Percentiles rank a stretch among this genome's conserved stretches.
These are phyloP conservation scores for Actenoides hombroni DNA, from an alignment of 2,113 vertebrate species.

Conservation along the genomic window DNA sequence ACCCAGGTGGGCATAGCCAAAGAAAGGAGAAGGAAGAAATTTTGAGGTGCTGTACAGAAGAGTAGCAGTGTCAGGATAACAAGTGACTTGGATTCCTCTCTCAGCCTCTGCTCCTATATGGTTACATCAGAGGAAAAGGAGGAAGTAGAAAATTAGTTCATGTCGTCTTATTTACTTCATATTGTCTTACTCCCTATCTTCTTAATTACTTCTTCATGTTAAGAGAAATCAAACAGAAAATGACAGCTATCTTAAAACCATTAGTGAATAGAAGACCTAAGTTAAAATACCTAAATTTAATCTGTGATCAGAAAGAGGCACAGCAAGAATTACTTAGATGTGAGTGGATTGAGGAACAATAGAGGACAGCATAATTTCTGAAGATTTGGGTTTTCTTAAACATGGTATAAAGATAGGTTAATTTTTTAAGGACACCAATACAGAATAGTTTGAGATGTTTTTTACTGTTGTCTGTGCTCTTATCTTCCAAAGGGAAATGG, in stretches of 20 bases:
- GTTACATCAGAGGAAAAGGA: neutral
- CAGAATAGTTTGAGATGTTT: neutral
- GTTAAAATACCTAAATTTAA: neutral
- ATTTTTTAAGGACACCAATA: neutral
- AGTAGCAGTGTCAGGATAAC: neutral
- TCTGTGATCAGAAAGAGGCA: neutral
- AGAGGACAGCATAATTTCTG: neutral
- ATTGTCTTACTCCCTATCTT: neutral
- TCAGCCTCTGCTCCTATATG: neutral
- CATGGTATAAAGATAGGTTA: neutral
- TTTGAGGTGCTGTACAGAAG: neutral
- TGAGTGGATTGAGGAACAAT: neutral
- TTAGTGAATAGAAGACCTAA: neutral
- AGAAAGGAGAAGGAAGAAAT: neutral
- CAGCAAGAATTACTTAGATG: neutral
- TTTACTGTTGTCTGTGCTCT: neutral
- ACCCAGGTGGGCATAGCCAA: neutral
- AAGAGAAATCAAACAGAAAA: neutral
- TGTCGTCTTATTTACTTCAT: neutral
- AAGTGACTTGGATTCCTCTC: neutral
- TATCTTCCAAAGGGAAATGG: neutral
- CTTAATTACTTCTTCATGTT: neutral
- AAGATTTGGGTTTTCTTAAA: neutral
- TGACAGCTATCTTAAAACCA: neutral
- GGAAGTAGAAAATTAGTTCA: neutral